phyloP scores from a whole-genome alignment of 1,140 invertebrate genomes.

The Leptinotarsa texana region DNA sequence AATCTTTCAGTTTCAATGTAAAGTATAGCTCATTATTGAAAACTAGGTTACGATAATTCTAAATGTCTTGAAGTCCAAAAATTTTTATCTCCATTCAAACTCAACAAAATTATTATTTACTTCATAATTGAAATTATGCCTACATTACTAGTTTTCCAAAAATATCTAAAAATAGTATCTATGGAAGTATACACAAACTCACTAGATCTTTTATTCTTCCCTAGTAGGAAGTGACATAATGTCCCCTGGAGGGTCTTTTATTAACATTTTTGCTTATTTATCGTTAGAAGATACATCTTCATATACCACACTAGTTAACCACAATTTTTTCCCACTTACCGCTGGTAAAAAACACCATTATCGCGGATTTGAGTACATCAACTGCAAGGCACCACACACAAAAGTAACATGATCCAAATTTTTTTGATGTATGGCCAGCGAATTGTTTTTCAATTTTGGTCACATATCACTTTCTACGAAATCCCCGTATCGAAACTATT shows the following conservation, averaged over 20 bases:
- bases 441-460: constrained; percentile 16
- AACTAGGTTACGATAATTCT: too few species aligned
- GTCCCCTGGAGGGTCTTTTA: background rate
- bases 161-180: background rate
- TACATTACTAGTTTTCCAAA: background rate
- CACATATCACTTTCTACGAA: constrained; percentile 20
- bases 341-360: constrained; percentile 11
- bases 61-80: too few species aligned
- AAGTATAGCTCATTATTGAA: too few species aligned
- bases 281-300: too few species aligned
- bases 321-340: background rate
- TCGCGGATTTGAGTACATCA: background rate
- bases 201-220: background rate
- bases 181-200: background rate
- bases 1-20: too few species aligned
- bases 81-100: too few species aligned
- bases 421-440: background rate
- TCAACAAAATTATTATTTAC: too few species aligned
- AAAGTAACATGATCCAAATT: constrained; percentile 1
- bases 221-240: background rate
- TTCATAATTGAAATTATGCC: background rate
- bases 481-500: constrained; percentile 4
- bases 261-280: background rate
- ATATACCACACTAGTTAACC: too few species aligned
- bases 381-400: background rate